Evolutionary conservation across 2,797 vertebrate species (phyloP).

Genomic region (Coregonus suidteri): DNA sequence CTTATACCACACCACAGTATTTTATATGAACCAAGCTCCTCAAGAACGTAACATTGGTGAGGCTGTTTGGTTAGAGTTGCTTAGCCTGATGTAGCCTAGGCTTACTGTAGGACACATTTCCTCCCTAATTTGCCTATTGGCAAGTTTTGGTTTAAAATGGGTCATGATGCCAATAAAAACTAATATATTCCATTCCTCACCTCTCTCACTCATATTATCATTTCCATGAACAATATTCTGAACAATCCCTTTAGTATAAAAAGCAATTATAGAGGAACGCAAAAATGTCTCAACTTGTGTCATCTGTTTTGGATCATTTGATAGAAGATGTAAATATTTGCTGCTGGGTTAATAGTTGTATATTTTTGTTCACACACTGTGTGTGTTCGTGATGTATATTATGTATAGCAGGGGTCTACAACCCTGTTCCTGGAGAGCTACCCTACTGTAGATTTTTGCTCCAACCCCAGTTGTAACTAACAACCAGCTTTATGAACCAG

Average conservation of each 20-base stretch:
- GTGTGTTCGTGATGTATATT: constrained; percentile 27
- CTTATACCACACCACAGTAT: constrained; percentile 37
- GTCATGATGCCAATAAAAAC: neutral
- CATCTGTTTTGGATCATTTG: constrained; percentile 12
- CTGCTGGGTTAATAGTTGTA: constrained; percentile 61
- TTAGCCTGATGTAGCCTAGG: neutral
- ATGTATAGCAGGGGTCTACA: constrained; percentile 11
- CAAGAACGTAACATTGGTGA: neutral
- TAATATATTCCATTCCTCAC: neutral
- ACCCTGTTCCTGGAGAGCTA: no score
- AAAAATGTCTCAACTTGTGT: neutral
- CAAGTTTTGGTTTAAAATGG: neutral
- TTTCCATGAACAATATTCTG: neutral
- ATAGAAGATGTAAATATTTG: constrained; percentile 43
- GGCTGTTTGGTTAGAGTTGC: neutral
- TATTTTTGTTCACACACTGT: constrained; percentile 62
- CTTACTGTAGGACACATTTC: no score
- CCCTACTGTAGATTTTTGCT: no score
- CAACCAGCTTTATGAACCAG: no score
- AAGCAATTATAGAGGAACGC: neutral
- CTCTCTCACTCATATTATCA: neutral
- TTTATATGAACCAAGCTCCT: constrained; percentile 19
- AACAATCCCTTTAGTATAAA: neutral
- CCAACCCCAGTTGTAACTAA: no score
- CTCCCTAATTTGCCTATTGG: neutral